These are phyloP conservation scores for Strigops habroptila DNA, from an alignment of 2,113 vertebrate genomes.

Conservation along the genomic window DNA sequence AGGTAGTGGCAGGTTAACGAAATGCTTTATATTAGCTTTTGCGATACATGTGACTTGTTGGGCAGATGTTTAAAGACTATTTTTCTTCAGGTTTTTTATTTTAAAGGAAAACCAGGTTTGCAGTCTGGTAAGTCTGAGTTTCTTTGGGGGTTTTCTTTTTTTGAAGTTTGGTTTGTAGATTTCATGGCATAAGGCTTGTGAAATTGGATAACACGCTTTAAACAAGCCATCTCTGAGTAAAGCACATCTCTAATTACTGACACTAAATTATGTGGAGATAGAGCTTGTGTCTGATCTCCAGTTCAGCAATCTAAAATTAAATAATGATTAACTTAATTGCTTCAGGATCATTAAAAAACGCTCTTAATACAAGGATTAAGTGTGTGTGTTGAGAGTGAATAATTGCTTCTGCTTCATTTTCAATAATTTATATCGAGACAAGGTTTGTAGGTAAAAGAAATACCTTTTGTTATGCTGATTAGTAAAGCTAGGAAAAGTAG, in stretches of 20 bases:
- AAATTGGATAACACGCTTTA: constrained; percentile 16
- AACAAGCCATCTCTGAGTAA: constrained; percentile 44
- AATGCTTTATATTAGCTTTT: background rate
- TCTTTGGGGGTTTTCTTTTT: background rate
- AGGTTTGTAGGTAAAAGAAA: constrained; percentile 24
- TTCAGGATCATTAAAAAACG: constrained; percentile 16
- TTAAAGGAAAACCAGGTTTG: background rate
- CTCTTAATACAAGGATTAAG: constrained; percentile 41
- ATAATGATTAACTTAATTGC: constrained; percentile 63
- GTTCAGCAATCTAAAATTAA: constrained; percentile 56
- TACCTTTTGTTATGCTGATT: constrained; percentile 45
- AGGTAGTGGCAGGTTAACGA: background rate
- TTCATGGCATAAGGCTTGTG: background rate
- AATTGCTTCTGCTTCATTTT: constrained; percentile 47
- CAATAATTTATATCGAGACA: constrained; percentile 12
- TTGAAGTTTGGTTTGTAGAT: background rate
- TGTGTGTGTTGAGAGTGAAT: constrained; percentile 24
- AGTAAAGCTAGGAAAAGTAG: constrained; percentile 18
- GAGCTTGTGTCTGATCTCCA: constrained; percentile 44
- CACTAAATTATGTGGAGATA: constrained; percentile 45
- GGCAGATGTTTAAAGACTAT: background rate
- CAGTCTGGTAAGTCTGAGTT: background rate
- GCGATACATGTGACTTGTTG: background rate
- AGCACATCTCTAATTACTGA: constrained; percentile 47
- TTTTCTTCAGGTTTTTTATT: background rate